A percentile compares a stretch with the other conserved stretches of the same genome.
phyloP scores from a whole-genome alignment of 2,113 vertebrate species.

The Prionailurus bengalensis region DNA sequence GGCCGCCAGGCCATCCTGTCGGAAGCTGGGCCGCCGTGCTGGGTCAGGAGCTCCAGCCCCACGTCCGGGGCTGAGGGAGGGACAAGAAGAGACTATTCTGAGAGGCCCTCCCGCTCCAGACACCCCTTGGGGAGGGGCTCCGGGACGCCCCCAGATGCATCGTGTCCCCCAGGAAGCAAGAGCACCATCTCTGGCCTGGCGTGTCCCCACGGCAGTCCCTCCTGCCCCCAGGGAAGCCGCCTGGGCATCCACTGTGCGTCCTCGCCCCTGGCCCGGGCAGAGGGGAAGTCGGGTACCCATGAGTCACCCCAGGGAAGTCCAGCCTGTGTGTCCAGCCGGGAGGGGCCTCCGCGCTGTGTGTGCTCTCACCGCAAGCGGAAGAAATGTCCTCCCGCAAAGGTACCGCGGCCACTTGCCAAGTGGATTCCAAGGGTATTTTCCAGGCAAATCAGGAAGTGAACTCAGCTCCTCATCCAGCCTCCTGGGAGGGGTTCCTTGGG shows the following conservation, averaged over 20 bases:
- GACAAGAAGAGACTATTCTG: not conserved
- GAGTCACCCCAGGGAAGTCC: slow-evolving; percentile 82
- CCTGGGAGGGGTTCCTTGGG: not conserved
- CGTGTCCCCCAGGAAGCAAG: not conserved
- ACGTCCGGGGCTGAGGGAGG: not conserved
- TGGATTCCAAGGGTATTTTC: slow-evolving; percentile 82
- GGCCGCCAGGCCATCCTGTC: not conserved
- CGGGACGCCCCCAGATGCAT: not conserved
- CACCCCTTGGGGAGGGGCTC: too few relatives aligned
- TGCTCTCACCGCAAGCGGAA: slow-evolving; percentile 65
- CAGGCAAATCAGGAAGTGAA: slow-evolving; percentile 81
- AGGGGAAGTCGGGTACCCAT: not conserved
- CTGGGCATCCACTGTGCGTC: not conserved
- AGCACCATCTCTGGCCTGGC: not conserved
- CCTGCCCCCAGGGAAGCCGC: not conserved
- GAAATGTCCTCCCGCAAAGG: slow-evolving; percentile 53
- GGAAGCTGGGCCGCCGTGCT: accelerated
- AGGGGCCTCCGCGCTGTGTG: not conserved
- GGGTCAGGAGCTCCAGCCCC: not conserved
- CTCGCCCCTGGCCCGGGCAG: not conserved
- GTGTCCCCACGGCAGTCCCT: not conserved
- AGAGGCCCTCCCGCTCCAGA: not conserved
- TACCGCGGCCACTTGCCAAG: not conserved
- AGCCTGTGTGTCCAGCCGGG: not conserved
- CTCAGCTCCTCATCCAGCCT: slow-evolving; percentile 9